These are phyloP conservation scores for Pomatorhinus ruficollis DNA, from an alignment of 2,113 vertebrate genomes.

Conservation along the genomic window DNA sequence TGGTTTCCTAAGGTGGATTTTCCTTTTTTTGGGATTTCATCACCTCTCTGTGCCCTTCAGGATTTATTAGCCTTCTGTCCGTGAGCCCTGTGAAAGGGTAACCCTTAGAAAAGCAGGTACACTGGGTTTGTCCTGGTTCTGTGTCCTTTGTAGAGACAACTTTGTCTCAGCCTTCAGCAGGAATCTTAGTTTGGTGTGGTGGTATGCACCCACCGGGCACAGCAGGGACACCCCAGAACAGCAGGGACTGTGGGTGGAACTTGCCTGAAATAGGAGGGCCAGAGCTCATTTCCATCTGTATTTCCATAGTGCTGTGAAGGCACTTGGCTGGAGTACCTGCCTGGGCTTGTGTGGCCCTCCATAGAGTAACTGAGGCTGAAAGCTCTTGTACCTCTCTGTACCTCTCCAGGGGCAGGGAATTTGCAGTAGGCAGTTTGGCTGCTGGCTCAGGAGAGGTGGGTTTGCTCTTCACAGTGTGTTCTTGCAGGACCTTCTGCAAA, in stretches of 20 bases:
- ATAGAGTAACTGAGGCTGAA: background rate
- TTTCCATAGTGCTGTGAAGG: constrained; percentile 36
- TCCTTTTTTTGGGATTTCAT: background rate
- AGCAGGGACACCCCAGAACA: background rate
- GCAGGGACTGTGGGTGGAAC: background rate
- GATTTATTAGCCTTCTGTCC: background rate
- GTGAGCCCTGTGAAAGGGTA: background rate
- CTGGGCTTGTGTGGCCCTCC: background rate
- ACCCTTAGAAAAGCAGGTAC: background rate
- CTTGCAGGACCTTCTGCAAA: background rate
- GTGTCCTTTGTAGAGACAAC: background rate
- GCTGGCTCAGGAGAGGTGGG: background rate
- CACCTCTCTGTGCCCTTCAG: constrained; percentile 1
- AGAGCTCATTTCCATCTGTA: background rate
- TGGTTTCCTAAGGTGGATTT: constrained; percentile 33
- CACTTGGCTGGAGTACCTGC: background rate
- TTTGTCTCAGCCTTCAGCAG: background rate
- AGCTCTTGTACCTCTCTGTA: background rate
- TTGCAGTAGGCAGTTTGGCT: background rate
- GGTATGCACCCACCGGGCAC: background rate
- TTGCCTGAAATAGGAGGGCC: background rate
- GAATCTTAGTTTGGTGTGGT: background rate
- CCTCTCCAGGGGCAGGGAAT: background rate
- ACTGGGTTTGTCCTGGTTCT: background rate
- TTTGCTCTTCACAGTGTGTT: background rate